Percentiles rank a stretch among this genome's conserved stretches.
Evolutionary conservation across 2,113 vertebrate species (phyloP).

Genomic region (Gymnobelideus leadbeateri): DNA sequence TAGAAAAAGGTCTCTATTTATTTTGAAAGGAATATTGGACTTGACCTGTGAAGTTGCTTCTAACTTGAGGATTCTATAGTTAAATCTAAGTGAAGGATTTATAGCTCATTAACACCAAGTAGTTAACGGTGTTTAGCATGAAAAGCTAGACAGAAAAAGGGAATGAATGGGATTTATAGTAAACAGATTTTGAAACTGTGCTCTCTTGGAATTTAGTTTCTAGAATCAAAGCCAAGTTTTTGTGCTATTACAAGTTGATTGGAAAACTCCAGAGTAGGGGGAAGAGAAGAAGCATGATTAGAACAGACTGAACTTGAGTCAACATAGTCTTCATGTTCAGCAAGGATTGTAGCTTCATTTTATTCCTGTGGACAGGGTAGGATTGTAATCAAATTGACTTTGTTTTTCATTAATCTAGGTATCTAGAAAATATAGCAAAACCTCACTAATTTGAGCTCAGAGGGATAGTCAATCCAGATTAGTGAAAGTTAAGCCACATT

Average conservation of each 20-base stretch:
- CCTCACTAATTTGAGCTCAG: conserved; percentile 37
- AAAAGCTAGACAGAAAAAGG: conserved; percentile 9
- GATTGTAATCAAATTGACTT: conserved; percentile 28
- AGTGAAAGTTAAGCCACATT: conserved; percentile 25
- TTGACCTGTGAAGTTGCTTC: neutral
- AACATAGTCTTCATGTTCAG: conserved; percentile 7
- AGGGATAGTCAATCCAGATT: conserved; percentile 20
- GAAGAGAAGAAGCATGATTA: neutral
- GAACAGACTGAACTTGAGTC: neutral
- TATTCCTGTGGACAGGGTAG: conserved; percentile 11
- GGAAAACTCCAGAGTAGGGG: neutral
- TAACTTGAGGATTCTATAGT: neutral
- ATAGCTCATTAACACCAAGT: neutral
- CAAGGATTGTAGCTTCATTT: conserved; percentile 26
- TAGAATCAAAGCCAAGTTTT: conserved; percentile 18
- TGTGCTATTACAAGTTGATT: neutral
- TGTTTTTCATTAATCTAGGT: conserved; percentile 53
- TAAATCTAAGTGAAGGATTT: neutral
- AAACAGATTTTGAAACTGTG: conserved; percentile 29
- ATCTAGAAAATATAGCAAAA: conserved; percentile 15
- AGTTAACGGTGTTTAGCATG: neutral
- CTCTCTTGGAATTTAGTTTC: neutral
- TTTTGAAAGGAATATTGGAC: neutral
- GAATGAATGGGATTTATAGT: conserved; percentile 41
- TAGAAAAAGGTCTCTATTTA: neutral